Percentiles rank a stretch among this genome's conserved stretches.
These are phyloP conservation scores for Cepaea hortensis DNA, from an alignment of 2,888 invertebrate species.

Conservation along the genomic window DNA sequence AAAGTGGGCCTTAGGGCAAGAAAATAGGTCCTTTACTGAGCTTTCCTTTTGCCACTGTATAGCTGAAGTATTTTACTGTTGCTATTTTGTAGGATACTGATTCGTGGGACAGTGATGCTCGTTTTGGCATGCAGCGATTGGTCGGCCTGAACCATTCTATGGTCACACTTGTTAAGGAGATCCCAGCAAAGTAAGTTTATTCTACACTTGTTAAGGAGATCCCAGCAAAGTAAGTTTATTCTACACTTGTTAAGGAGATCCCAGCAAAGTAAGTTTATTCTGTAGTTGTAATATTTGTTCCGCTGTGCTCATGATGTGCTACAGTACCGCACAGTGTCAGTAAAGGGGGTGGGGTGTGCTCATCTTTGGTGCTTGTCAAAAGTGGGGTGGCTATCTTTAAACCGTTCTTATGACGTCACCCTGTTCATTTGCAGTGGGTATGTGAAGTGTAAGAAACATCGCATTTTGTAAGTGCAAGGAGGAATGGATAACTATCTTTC, in stretches of 20 bases:
- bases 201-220: slow-evolving; percentile 58
- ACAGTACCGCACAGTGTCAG: no score
- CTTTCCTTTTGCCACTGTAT: no score
- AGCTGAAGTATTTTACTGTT: not conserved
- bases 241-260: slow-evolving; percentile 58
- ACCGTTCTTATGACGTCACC: no score
- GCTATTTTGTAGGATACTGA: not conserved
- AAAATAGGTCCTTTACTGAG: no score
- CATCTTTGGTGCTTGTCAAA: no score
- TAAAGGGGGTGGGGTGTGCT: no score
- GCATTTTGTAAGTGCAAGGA: no score
- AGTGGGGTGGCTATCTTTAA: no score
- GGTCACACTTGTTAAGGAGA: slow-evolving; percentile 74
- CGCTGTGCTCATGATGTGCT: not conserved
- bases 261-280: slow-evolving; percentile 76
- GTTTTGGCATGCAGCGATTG: slow-evolving; percentile 77
- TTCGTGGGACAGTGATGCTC: slow-evolving; percentile 71
- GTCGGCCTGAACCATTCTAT: slow-evolving; percentile 77
- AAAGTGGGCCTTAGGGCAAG: no score
- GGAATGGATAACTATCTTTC: no score
- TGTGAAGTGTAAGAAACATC: no score
- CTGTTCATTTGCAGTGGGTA: no score
- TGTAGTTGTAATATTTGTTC: not conserved
- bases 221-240: slow-evolving; percentile 75
- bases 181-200: slow-evolving; percentile 76